These are phyloP conservation scores for Nycteola revayana DNA, from an alignment of 2,888 invertebrate species.

Conservation along the genomic window DNA sequence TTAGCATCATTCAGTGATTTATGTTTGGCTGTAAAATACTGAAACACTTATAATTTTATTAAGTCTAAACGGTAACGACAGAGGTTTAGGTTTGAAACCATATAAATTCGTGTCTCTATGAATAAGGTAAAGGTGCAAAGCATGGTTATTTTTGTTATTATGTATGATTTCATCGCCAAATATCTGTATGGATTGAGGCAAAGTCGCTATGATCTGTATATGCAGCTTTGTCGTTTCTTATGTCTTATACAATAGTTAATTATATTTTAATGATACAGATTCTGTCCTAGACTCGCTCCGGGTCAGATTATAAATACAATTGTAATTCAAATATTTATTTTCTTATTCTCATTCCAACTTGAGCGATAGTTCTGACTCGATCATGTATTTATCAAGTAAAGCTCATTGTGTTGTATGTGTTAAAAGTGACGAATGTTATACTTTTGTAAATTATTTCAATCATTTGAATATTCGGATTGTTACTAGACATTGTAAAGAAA, in stretches of 20 bases:
- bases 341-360: slow-evolving; percentile 72
- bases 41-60: slow-evolving; percentile 41
- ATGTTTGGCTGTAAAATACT: slow-evolving; percentile 46
- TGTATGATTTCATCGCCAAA: slow-evolving; percentile 36
- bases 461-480: slow-evolving; percentile 48
- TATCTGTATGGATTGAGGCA: slow-evolving; percentile 25
- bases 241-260: slow-evolving; percentile 17
- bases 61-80: slow-evolving; percentile 40
- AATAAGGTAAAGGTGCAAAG: slow-evolving; percentile 64
- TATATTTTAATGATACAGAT: slow-evolving; percentile 20
- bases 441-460: slow-evolving; percentile 72
- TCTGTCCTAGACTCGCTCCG: slow-evolving; percentile 19
- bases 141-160: slow-evolving; percentile 50
- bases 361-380: slow-evolving; percentile 57
- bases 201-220: slow-evolving; percentile 28
- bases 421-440: slow-evolving; percentile 63
- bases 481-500: slow-evolving; percentile 41
- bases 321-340: slow-evolving; percentile 51
- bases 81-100: slow-evolving; percentile 49
- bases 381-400: slow-evolving; percentile 49
- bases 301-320: slow-evolving; percentile 33
- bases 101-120: slow-evolving; percentile 50
- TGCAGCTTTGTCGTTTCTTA: slow-evolving; percentile 31
- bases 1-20: slow-evolving; percentile 47
- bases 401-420: slow-evolving; percentile 64